A percentile compares a stretch with the other conserved stretches of the same genome.
Conservation (phyloP, 2,888 invertebrate genomes). For the Mesochorus sp. region DNA sequence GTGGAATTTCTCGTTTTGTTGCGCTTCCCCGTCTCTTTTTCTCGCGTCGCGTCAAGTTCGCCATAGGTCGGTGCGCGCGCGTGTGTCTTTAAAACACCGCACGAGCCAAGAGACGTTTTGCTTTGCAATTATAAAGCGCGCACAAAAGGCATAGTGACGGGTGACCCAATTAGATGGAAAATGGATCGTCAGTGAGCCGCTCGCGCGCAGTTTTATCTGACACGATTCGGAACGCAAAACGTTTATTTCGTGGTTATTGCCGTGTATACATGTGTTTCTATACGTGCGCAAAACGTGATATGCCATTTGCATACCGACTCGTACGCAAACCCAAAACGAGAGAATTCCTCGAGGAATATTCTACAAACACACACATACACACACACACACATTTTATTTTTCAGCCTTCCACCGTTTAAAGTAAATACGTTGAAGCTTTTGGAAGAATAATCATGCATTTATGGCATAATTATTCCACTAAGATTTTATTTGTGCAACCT, state of each 20-base stretch:
- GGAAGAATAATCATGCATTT: no score
- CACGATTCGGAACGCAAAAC: constrained; percentile 40
- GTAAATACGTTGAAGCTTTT: no score
- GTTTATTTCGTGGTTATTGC: constrained; percentile 27
- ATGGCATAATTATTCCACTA: no score
- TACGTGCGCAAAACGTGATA: constrained; percentile 28
- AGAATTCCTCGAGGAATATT: constrained; percentile 33
- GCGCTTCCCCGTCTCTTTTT: constrained; percentile 33
- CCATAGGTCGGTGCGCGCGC: neutral
- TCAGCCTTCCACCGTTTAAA: neutral
- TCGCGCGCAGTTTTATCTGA: neutral
- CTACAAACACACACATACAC: no score
- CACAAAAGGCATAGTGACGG: constrained; percentile 61
- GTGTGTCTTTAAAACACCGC: neutral
- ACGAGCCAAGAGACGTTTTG: constrained; percentile 37
- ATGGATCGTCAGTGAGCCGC: constrained; percentile 49
- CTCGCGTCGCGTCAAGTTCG: constrained; percentile 30
- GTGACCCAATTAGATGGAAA: constrained; percentile 64
- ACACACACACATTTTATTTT: neutral
- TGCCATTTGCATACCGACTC: constrained; percentile 57
- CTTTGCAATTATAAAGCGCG: constrained; percentile 54
- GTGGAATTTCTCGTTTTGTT: constrained; percentile 47
- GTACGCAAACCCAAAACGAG: constrained; percentile 49
- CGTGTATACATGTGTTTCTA: constrained; percentile 8
- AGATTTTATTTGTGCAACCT: no score